Evolutionary conservation across 2,888 invertebrate species (phyloP), one percentile per base, ranked within the genome.

Genomic region (Autographa gamma): DNA sequence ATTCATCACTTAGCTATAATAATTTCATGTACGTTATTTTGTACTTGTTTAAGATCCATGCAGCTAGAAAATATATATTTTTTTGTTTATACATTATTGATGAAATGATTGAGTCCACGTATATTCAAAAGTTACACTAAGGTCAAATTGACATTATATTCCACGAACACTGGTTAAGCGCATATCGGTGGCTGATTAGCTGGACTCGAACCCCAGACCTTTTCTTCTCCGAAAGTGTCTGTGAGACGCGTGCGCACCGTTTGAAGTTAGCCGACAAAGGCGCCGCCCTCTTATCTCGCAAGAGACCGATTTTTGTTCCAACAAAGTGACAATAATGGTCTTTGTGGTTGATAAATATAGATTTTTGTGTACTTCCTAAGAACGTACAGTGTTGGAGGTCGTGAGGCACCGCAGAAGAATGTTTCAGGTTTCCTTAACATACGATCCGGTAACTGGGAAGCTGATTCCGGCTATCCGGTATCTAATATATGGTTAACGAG

Each of bases 311-410:
- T 95, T 92, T 93, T 92, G 92, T 92, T 89, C 89, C 88, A 90
- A 90, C 92, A 89, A 76, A 92, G 91, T 93, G 93, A 93, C 93
- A 93, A 93, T 93, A 93, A 93, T 92, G 91, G 90, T 90, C 92
- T 93, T 92, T 93, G 92, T 92, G 86, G 91, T 90, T 87, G 90
- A 92, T 92, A 93, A 92, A 93, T 91, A 93, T 90, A 85, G 87
- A 83, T 88, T 90, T 90, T 87, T 82, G 84, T 86, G 77, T 84
- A 89, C 88, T 90, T 91, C 88, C 89, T 88, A 80, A 86, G 80
- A 78, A 74, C 74, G 61, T 77, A 65, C 66, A 59, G 75, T 41
- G 58, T 58, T 31, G 67, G 65, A 80, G 74, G 80, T 80, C 58
- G 61, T 74, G 58, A 63, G 52, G 61, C 18, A 60, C 52, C n/a